Conservation (phyloP, 2,888 invertebrate species). For the Drosophila antonietae region DNA sequence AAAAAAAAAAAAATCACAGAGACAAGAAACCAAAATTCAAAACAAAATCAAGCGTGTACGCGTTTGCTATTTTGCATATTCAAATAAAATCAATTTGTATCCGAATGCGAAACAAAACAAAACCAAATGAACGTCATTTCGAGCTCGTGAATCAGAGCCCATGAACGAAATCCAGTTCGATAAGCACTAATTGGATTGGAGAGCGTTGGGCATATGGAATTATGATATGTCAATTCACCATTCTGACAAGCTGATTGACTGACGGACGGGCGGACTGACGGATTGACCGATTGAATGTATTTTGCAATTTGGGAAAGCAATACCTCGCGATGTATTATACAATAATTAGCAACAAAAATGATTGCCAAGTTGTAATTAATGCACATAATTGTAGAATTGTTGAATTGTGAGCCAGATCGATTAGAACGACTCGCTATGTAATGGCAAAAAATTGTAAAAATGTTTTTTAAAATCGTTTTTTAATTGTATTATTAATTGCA, state of each 20-base stretch:
- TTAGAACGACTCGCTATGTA: slow-evolving; percentile 43
- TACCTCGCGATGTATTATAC: slow-evolving; percentile 58
- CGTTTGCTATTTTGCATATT: slow-evolving; percentile 77
- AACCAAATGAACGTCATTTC: slow-evolving; percentile 49
- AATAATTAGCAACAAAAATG: slow-evolving; percentile 74
- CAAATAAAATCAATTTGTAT: slow-evolving; percentile 58
- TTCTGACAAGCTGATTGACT: neutral
- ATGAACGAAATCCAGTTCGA: slow-evolving; percentile 39
- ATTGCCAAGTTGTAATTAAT: slow-evolving; percentile 74
- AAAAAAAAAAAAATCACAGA: slow-evolving; percentile 32
- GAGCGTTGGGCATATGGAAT: slow-evolving; percentile 10
- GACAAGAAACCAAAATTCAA: slow-evolving; percentile 35
- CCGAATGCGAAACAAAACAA: slow-evolving; percentile 50
- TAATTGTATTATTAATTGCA: slow-evolving; percentile 80
- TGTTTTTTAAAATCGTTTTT: slow-evolving; percentile 74
- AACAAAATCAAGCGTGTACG: slow-evolving; percentile 39
- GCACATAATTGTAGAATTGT: slow-evolving; percentile 71
- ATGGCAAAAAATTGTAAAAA: slow-evolving; percentile 63
- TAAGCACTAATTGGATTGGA: slow-evolving; percentile 39
- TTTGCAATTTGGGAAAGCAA: slow-evolving; percentile 73
- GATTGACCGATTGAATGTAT: slow-evolving; percentile 6
- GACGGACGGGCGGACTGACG: neutral
- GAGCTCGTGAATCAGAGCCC: slow-evolving; percentile 57
- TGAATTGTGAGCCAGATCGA: slow-evolving; percentile 61
- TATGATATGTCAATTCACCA: slow-evolving; percentile 16